These are phyloP conservation scores for Bombus waltoni DNA, from an alignment of 1,140 invertebrate genomes.

Conservation along the genomic window DNA sequence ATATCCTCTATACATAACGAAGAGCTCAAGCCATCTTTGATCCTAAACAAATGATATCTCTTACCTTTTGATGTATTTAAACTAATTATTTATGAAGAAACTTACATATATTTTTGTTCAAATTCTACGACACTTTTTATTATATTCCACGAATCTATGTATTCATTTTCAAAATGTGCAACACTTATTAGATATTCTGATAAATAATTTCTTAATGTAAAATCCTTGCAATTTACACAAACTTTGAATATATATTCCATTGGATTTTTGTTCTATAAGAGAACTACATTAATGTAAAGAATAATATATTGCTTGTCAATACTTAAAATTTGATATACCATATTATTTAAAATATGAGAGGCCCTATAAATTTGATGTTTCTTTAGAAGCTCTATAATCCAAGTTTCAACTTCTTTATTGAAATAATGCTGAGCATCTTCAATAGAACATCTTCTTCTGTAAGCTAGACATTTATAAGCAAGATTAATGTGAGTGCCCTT, in stretches of 20 bases:
- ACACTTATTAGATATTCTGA: slow-evolving; percentile 83
- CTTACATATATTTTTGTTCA: slow-evolving; percentile 71
- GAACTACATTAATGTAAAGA: slow-evolving; percentile 9
- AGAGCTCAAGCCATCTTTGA: slow-evolving; percentile 65
- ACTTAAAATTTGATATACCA: slow-evolving; percentile 67
- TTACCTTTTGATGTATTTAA: not conserved
- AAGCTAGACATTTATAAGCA: slow-evolving; percentile 84
- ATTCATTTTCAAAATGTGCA: slow-evolving; percentile 78
- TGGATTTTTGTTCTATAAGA: slow-evolving; percentile 82
- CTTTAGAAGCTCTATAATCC: slow-evolving; percentile 85
- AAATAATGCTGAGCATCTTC: slow-evolving; percentile 82
- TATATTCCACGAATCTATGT: slow-evolving; percentile 84
- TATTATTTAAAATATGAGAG: slow-evolving; percentile 85
- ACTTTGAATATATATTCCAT: slow-evolving; percentile 83
- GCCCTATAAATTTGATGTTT: slow-evolving; percentile 86
- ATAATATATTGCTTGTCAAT: not conserved
- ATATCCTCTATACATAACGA: slow-evolving; percentile 72
- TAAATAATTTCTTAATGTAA: slow-evolving; percentile 84
- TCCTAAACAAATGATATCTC: slow-evolving; percentile 51
- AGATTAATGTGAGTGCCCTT: slow-evolving; percentile 86
- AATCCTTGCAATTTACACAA: slow-evolving; percentile 82
- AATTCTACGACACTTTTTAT: slow-evolving; percentile 83
- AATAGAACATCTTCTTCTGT: slow-evolving; percentile 82
- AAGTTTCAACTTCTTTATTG: slow-evolving; percentile 83
- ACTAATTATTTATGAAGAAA: slow-evolving; percentile 9